phyloP scores from a whole-genome alignment of 2,797 vertebrate species.

The Naso thynnoides region DNA sequence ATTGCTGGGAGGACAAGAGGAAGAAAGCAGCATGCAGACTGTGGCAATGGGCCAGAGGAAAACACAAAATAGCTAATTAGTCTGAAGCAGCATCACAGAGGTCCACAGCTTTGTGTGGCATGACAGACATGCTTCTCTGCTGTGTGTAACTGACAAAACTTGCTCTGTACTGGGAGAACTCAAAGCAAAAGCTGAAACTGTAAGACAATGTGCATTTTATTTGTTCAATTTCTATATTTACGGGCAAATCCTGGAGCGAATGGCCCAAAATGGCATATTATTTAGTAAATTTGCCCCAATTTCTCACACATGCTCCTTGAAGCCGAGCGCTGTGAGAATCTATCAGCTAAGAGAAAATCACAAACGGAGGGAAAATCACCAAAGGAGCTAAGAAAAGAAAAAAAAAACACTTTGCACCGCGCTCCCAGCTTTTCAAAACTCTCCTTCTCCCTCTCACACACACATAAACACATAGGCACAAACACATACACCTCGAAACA shows the following conservation, averaged over 20 bases:
- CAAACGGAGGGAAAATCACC: constrained; percentile 45
- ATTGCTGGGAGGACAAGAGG: constrained; percentile 33
- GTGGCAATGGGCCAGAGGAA: constrained; percentile 55
- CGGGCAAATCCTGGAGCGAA: neutral
- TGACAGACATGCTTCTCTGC: neutral
- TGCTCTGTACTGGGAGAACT: constrained; percentile 1
- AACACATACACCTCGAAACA: constrained; percentile 86
- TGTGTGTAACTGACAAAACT: neutral
- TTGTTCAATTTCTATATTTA: neutral
- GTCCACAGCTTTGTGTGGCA: constrained; percentile 9
- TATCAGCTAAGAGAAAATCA: constrained; percentile 29
- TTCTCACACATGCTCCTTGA: neutral
- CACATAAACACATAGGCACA: constrained; percentile 78
- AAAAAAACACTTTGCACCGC: constrained; percentile 59
- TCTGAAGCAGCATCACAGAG: constrained; percentile 30
- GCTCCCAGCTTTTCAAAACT: constrained; percentile 67
- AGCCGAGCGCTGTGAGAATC: constrained; percentile 2
- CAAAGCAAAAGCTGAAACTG: accelerated
- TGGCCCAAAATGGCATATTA: neutral
- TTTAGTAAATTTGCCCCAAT: neutral
- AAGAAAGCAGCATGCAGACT: constrained; percentile 38
- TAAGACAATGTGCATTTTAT: neutral
- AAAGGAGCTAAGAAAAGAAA: constrained; percentile 27
- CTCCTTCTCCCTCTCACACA: constrained; percentile 63
- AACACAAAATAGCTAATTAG: constrained; percentile 61